phyloP scores from a whole-genome alignment of 2,888 invertebrate species.

The Marasmarcha lunaedactyla region DNA sequence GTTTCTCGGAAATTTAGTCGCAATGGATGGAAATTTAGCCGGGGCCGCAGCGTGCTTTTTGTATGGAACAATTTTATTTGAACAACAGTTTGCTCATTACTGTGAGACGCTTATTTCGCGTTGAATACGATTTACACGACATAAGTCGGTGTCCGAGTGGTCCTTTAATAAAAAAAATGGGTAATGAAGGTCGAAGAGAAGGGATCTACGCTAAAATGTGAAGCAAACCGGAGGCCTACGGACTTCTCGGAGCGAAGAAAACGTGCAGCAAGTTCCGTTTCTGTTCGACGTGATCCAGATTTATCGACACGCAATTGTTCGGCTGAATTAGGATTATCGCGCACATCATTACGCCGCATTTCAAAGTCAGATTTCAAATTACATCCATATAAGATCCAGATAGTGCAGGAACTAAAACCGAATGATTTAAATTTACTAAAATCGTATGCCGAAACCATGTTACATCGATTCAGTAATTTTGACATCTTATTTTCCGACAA shows the following conservation, averaged over 20 bases:
- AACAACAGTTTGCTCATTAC: conserved; percentile 7
- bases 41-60: no score
- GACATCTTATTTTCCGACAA: conserved; percentile 14
- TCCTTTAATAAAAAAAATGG: conserved; percentile 7
- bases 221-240: conserved; percentile 8
- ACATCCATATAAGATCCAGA: no score
- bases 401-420: no score
- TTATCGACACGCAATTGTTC: conserved; percentile 10
- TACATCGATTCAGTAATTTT: conserved; percentile 14
- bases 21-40: no score
- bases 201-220: conserved; percentile 10
- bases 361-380: no score
- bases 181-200: conserved; percentile 9
- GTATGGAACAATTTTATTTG: no score
- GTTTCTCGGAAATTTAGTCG: no score
- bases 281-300: conserved; percentile 14
- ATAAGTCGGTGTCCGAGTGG: conserved; percentile 7
- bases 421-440: conserved; percentile 13
- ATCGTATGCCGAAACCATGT: conserved; percentile 15
- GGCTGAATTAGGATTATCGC: no score
- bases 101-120: conserved; percentile 8
- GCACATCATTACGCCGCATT: conserved; percentile 14
- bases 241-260: conserved; percentile 7
- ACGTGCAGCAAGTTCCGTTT: conserved; percentile 11
- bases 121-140: conserved; percentile 6